Conservation (phyloP, 2,797 vertebrate genomes). For the Urophycis tenuis region DNA sequence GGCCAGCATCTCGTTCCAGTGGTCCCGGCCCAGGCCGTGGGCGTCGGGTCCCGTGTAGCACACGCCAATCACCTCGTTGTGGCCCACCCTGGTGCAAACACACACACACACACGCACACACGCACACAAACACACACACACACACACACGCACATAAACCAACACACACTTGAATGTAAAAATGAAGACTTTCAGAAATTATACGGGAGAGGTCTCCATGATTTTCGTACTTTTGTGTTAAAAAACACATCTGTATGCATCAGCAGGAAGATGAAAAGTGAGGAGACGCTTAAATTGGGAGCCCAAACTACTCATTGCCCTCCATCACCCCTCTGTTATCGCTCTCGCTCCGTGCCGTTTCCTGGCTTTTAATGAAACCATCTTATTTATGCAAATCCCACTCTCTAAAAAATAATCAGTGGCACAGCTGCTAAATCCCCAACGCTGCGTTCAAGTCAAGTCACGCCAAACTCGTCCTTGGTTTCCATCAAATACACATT, state of each 20-base stretch:
- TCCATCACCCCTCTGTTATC: neutral
- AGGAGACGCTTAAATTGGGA: neutral
- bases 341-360: neutral
- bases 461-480: too few relatives aligned
- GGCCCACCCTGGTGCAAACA: slow-evolving; percentile 78
- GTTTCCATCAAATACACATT: too few relatives aligned
- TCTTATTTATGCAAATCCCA: neutral
- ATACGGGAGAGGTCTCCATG: neutral
- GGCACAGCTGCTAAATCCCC: too few relatives aligned
- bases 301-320: neutral
- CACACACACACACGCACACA: slow-evolving; percentile 13
- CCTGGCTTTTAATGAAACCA: neutral
- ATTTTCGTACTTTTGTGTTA: neutral
- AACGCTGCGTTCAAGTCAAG: too few relatives aligned
- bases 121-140: neutral
- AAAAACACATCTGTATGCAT: neutral
- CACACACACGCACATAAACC: neutral
- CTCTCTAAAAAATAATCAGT: neutral
- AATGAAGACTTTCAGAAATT: neutral
- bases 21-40: slow-evolving; percentile 89
- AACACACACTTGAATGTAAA: neutral
- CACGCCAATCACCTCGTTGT: slow-evolving; percentile 97
- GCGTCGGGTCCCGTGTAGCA: slow-evolving; percentile 88
- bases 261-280: neutral
- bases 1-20: slow-evolving; percentile 98